A percentile compares a stretch with the other conserved stretches of the same genome.
Conservation (phyloP, 2,113 vertebrate species). For the Callaeas wilsoni region DNA sequence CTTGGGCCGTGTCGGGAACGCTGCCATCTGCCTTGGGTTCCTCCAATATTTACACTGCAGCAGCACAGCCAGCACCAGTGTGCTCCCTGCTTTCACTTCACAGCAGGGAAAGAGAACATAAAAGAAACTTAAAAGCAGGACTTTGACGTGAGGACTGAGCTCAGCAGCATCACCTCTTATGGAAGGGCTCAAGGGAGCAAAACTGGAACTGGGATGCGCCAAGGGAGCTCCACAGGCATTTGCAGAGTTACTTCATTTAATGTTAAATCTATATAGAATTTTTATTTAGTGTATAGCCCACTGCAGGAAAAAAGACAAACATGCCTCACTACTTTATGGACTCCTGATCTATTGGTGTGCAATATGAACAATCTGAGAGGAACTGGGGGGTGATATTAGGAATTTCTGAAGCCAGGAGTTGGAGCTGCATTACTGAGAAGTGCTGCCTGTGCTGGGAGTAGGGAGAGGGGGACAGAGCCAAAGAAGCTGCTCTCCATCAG, state of each 20-base stretch:
- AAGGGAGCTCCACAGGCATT: accelerated
- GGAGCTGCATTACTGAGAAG: background rate
- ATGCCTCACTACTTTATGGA: background rate
- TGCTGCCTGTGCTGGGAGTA: background rate
- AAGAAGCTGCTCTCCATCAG: background rate
- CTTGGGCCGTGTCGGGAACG: background rate
- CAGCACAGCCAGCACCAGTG: background rate
- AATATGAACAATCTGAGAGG: background rate
- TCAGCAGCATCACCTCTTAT: background rate
- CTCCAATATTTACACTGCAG: background rate
- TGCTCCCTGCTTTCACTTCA: background rate
- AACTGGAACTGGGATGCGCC: background rate
- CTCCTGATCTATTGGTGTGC: background rate
- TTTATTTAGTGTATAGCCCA: background rate
- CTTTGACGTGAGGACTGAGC: background rate
- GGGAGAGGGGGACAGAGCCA: background rate
- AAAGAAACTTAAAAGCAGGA: background rate
- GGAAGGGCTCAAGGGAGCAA: background rate
- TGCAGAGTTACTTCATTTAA: background rate
- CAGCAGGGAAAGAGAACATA: background rate
- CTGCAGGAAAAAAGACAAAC: background rate
- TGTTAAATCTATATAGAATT: background rate
- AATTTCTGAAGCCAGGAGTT: background rate
- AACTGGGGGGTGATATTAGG: accelerated
- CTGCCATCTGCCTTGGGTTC: background rate